Evolutionary conservation across 2,888 invertebrate genomes (phyloP), one percentile per base, ranked within the genome.

Genomic region (Euproctis similis): DNA sequence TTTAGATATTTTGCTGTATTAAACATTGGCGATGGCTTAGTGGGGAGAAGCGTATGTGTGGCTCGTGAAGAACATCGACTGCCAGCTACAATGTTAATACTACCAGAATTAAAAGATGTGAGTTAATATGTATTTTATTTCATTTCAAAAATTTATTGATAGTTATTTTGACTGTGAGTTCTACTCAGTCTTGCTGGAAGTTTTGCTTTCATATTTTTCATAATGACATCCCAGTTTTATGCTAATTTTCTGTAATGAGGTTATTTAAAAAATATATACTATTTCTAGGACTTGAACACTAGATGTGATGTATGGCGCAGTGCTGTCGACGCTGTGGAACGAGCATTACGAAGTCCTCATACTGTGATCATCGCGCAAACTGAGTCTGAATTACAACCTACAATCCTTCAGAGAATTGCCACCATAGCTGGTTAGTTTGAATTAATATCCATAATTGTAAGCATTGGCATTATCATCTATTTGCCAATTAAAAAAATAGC

Each of bases 1-100:
- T 35, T 25, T 30, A 50, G 57, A 31, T 46, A 57, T 13, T 59
- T 59, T 28, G 38, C 38, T 10, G 43, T 53, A 1, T 29, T 47
- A 3, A 42, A 34, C 13, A 26, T 24, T 2, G 26, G 40, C 7
- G 19, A 31, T 12, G 28, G 22, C n/a, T 25, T 12, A 8, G 21
- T 8, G 17, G 26, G n/a, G 8, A 26, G 26, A 12, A 7, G 18
- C 22, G 16, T 22, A 2, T 12, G 13, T 25, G 6, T 24, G 3
- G 13, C 10, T 13, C 24, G 30, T n/a, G 4, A 23, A 7, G 1
- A 6, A 2, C 7, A 25, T 11, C 19, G 25, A 8, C 13, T 56
- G 8, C 47, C 59, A 23, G 55, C 46, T 2, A 53, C 48, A 12
- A 9, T 25, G 2, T 8, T 30, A 4, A 21, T 9, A 1, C 4